Percentiles rank a stretch among this genome's conserved stretches.
Evolutionary conservation across 2,113 vertebrate species (phyloP).

Genomic region (Tautogolabrus adspersus): DNA sequence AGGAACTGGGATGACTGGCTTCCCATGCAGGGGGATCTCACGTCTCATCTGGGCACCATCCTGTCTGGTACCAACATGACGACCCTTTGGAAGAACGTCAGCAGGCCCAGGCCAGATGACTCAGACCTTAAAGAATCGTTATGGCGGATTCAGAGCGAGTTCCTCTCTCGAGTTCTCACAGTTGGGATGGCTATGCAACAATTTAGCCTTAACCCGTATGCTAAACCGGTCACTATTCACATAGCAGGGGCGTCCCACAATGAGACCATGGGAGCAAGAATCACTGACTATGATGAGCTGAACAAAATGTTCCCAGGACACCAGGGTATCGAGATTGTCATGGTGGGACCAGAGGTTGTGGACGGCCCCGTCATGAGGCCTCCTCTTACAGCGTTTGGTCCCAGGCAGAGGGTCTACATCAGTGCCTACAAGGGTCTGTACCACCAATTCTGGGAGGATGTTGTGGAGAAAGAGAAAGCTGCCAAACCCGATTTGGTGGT

Average conservation of each 20-base stretch:
- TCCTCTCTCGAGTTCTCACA: constrained; percentile 89
- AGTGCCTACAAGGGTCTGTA: constrained; percentile 92
- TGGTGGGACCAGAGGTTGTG: constrained; percentile 93
- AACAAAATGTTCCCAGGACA: constrained; percentile 89
- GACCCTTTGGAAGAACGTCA: constrained; percentile 87
- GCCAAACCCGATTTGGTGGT: constrained; percentile 90
- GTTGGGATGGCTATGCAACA: constrained; percentile 84
- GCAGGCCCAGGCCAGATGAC: constrained; percentile 86
- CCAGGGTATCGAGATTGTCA: constrained; percentile 89
- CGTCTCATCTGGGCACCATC: constrained; percentile 79
- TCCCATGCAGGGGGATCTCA: constrained; percentile 86
- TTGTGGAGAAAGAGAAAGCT: constrained; percentile 86
- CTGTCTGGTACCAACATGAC: constrained; percentile 86
- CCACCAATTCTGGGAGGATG: constrained; percentile 95
- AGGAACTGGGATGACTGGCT: constrained; percentile 91
- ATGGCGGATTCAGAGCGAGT: constrained; percentile 90
- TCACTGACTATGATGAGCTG: constrained; percentile 91
- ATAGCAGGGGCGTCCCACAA: constrained; percentile 90
- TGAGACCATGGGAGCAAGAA: constrained; percentile 90
- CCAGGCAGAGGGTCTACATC: constrained; percentile 86
- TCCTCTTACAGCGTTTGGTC: constrained; percentile 79
- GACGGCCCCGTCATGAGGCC: constrained; percentile 85
- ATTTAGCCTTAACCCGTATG: constrained; percentile 82
- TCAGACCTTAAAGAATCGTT: constrained; percentile 85
- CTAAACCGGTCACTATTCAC: constrained; percentile 88